These are phyloP conservation scores for Labeo rohita DNA, from an alignment of 2,113 vertebrate species.

Conservation along the genomic window DNA sequence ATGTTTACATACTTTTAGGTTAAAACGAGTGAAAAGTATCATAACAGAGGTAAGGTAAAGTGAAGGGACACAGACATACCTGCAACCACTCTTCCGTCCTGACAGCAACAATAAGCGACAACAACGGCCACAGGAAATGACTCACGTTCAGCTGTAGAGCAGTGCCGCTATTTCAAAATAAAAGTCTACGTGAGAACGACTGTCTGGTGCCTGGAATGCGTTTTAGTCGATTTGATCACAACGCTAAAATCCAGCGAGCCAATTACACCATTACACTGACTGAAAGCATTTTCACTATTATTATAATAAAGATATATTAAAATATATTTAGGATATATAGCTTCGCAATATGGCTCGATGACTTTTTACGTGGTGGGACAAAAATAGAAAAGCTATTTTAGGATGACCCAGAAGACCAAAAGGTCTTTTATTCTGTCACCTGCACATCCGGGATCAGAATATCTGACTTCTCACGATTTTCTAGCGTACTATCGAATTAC, in stretches of 20 bases:
- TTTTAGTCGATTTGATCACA: neutral
- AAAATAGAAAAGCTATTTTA: neutral
- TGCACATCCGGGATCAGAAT: neutral
- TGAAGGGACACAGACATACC: conserved; percentile 20
- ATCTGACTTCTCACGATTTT: neutral
- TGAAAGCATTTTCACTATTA: neutral
- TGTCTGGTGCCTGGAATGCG: neutral
- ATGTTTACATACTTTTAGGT: neutral
- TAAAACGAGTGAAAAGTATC: no score
- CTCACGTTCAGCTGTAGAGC: neutral
- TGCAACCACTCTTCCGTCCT: conserved; percentile 19
- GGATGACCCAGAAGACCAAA: neutral
- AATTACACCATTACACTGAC: neutral
- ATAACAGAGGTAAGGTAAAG: neutral
- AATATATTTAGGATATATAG: neutral
- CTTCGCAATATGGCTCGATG: neutral
- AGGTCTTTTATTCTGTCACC: neutral
- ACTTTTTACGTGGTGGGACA: neutral
- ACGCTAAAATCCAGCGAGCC: neutral
- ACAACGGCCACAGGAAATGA: conserved; percentile 31
- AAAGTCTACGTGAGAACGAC: neutral
- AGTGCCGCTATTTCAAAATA: conserved; percentile 21
- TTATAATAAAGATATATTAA: neutral
- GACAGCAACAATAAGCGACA: conserved; percentile 37
- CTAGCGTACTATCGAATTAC: neutral